Conservation (phyloP, 2,113 vertebrate species). For the Loxodonta africana region DNA sequence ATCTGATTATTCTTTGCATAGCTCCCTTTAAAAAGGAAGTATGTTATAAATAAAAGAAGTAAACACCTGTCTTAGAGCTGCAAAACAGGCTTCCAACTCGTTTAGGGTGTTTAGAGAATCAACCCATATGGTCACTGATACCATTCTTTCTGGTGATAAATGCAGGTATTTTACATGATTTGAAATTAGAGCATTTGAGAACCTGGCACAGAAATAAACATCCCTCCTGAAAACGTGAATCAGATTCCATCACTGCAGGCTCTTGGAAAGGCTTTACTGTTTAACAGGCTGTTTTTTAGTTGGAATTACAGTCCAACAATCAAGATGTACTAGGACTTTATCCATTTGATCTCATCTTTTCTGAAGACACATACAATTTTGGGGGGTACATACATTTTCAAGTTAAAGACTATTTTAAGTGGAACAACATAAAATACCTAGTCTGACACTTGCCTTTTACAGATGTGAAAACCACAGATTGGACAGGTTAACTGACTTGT, state of each 20-base stretch:
- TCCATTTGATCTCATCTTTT: slow-evolving; percentile 22
- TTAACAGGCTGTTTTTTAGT: neutral
- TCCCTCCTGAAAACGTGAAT: neutral
- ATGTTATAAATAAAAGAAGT: slow-evolving; percentile 26
- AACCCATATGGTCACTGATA: neutral
- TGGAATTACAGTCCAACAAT: neutral
- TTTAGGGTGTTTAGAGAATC: slow-evolving; percentile 1
- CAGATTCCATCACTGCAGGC: neutral
- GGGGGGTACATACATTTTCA: neutral
- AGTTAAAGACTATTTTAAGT: neutral
- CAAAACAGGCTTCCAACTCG: neutral
- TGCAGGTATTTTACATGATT: slow-evolving; percentile 1
- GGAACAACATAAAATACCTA: neutral
- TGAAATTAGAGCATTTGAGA: neutral
- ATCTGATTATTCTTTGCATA: slow-evolving; percentile 59
- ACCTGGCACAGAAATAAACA: neutral
- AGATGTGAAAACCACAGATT: neutral
- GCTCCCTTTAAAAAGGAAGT: slow-evolving; percentile 22
- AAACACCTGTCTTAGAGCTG: neutral
- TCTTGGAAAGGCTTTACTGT: neutral
- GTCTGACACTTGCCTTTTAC: neutral
- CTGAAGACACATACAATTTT: neutral
- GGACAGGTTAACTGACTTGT: neutral
- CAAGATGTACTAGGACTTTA: neutral
- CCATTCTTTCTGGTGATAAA: neutral